phyloP scores from a whole-genome alignment of 2,113 vertebrate genomes.

The Phylloscopus whistleri region DNA sequence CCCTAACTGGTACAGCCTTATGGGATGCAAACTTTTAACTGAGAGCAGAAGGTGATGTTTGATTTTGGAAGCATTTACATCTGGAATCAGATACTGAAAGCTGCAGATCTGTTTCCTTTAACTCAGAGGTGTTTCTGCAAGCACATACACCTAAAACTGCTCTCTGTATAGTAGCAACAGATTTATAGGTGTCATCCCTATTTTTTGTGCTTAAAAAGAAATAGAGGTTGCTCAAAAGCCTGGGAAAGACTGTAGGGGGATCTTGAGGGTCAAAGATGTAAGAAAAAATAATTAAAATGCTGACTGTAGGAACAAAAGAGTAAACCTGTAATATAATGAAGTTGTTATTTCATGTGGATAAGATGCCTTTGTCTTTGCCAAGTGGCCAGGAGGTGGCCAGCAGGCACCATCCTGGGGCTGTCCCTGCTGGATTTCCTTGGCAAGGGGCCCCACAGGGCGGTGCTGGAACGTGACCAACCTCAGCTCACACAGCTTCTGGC shows the following conservation, averaged over 20 bases:
- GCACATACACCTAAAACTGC: accelerated
- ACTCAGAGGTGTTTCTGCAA: neutral
- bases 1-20: neutral
- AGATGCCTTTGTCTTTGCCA: neutral
- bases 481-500: neutral
- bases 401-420: accelerated
- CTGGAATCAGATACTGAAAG: neutral
- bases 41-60: neutral
- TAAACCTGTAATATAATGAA: neutral
- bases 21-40: neutral
- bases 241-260: neutral
- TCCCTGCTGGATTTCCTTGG: neutral
- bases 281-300: neutral
- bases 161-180: neutral
- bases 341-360: neutral
- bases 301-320: neutral
- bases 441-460: accelerated
- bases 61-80: neutral
- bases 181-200: neutral
- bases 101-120: neutral
- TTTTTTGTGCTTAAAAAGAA: neutral
- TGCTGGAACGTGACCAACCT: accelerated
- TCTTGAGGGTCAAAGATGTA: neutral
- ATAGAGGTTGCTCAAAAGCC: neutral
- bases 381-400: neutral